phyloP scores from a whole-genome alignment of 2,888 invertebrate species.

The Tenthredo distinguenda region DNA sequence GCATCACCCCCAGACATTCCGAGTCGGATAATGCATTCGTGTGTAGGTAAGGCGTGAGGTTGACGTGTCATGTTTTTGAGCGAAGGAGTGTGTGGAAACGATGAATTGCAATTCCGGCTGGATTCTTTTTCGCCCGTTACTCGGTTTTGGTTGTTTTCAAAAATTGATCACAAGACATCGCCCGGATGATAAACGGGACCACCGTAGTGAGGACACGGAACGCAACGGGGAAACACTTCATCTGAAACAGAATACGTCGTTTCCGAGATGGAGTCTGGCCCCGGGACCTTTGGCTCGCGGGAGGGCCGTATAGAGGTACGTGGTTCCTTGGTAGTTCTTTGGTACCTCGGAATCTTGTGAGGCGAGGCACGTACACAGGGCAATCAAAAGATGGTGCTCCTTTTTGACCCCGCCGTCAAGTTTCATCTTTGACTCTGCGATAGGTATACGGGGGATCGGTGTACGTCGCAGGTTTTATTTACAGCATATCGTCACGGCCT shows the following conservation, averaged over 20 bases:
- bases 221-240: constrained; percentile 45
- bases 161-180: constrained; percentile 17
- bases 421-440: constrained; percentile 41
- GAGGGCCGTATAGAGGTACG: constrained; percentile 41
- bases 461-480: constrained; percentile 34
- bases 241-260: constrained; percentile 53
- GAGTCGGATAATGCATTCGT: constrained; percentile 6
- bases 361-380: constrained; percentile 45
- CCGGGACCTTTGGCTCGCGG: constrained; percentile 50
- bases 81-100: not conserved
- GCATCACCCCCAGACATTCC: constrained; percentile 20
- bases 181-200: constrained; percentile 46
- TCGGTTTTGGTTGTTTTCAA: not conserved
- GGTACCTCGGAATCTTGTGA: constrained; percentile 6
- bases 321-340: constrained; percentile 18
- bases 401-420: constrained; percentile 51
- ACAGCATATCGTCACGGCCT: constrained; percentile 49
- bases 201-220: constrained; percentile 47
- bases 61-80: not conserved
- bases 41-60: not conserved
- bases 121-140: not conserved
- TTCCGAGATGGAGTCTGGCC: constrained; percentile 48
- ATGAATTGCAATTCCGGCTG: not conserved
- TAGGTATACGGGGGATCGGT: not conserved
- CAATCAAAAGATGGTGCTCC: constrained; percentile 53